Evolutionary conservation across 2,888 invertebrate genomes (phyloP), one percentile per base, ranked within the genome.

Genomic region (Ormyrus rosae): DNA sequence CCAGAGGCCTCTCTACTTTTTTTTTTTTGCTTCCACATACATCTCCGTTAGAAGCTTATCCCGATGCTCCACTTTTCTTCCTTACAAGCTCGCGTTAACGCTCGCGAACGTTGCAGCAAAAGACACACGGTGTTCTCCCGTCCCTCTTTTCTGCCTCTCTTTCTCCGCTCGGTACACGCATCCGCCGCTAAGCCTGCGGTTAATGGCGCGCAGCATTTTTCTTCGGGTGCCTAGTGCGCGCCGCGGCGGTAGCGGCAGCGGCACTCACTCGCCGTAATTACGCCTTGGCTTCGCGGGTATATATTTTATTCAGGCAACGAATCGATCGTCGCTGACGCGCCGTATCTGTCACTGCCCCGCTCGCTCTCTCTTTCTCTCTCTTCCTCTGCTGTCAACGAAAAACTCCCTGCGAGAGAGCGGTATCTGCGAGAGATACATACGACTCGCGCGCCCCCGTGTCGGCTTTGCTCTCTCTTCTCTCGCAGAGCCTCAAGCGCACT

Each of bases 191-290:
- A 75, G 46, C 85, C 83, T 81, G 81, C 84, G 85, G 84, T 73
- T 87, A 87, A 88, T 86, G 86, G 87, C 80, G 84, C 83, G 78
- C 84, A 82, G 85, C 86, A 88, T 87, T 87, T 87, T 87, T 87
- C 87, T 87, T 84, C 83, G 61, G 7, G 19, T 19, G 19, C 19
- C 19, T 19, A 19, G 19, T 19, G 19, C 19, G 19, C 19, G 19
- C 19, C 19, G 19, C 19, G 19, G 19, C 19, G 19, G 19, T 19
- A 19, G 19, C 19, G 19, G 19, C 5, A 9, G 19, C 60, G 5
- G 61, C 53, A 9, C 58, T 65, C 19, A 19, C 19, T 7, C 81
- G 69, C 19, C 73, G 83, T 86, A 88, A 88, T 88, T 88, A 86
- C 87, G 73, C 53, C 68, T 74, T 56, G 81, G 77, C 78, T 51